Conservation (phyloP, 2,797 vertebrate species). For the Rachycentron canadum region DNA sequence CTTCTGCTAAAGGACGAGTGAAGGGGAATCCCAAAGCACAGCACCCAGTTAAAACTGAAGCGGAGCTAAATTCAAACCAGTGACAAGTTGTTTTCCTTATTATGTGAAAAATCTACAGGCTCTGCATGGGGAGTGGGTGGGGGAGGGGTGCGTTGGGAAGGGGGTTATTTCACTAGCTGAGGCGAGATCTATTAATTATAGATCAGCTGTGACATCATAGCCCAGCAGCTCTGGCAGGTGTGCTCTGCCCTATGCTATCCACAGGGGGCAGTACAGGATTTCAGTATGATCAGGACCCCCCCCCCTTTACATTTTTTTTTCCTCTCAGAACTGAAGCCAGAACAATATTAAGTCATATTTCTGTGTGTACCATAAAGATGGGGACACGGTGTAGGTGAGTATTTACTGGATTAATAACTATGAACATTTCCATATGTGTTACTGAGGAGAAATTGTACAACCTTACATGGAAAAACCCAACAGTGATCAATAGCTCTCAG, state of each 20-base stretch:
- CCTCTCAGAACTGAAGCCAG: conserved; percentile 22
- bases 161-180: conserved; percentile 59
- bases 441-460: not conserved
- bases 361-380: not conserved
- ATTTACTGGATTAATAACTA: not conserved
- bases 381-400: not conserved
- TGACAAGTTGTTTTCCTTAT: not conserved
- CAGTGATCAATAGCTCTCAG: not conserved
- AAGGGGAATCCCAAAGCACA: conserved; percentile 30
- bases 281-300: not conserved
- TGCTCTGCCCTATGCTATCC: conserved; percentile 75
- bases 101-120: conserved; percentile 24
- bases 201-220: conserved; percentile 73
- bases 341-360: conserved; percentile 21
- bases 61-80: conserved; percentile 38
- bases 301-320: not conserved
- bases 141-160: not conserved
- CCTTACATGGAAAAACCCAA: not conserved
- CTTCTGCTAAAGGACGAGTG: conserved; percentile 26
- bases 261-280: conserved; percentile 83
- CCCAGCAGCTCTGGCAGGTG: conserved; percentile 11
- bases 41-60: conserved; percentile 26
- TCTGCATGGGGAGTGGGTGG: not conserved
- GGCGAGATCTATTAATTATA: conserved; percentile 78
- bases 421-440: not conserved